phyloP scores from a whole-genome alignment of 1,140 invertebrate genomes.

The Pogonomyrmex barbatus region DNA sequence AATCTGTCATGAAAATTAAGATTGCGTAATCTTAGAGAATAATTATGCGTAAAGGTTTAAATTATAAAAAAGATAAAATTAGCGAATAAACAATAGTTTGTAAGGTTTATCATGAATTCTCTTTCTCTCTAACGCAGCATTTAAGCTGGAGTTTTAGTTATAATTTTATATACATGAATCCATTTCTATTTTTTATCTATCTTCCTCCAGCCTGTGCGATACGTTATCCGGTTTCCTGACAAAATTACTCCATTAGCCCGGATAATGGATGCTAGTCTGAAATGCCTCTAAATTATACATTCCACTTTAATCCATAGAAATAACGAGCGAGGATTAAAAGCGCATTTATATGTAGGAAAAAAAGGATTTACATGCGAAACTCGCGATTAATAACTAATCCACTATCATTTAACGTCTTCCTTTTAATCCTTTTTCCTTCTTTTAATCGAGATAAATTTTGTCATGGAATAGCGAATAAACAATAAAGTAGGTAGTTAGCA shows the following conservation, averaged over 20 bases:
- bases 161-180: slow-evolving; percentile 34
- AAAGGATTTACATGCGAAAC: neutral
- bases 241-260: slow-evolving; percentile 28
- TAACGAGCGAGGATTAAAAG: slow-evolving; percentile 23
- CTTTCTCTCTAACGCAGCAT: neutral
- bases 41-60: neutral
- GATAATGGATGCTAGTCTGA: slow-evolving; percentile 22
- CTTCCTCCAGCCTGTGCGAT: neutral
- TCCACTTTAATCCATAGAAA: slow-evolving; percentile 33
- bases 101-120: neutral
- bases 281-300: slow-evolving; percentile 42
- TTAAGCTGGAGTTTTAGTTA: neutral
- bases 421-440: neutral
- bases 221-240: slow-evolving; percentile 2
- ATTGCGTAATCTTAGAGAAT: neutral
- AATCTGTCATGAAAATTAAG: neutral
- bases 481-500: neutral
- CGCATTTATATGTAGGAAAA: slow-evolving; percentile 31
- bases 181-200: slow-evolving; percentile 25
- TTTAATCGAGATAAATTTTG: neutral
- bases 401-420: neutral
- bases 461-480: neutral
- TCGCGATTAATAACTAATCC: slow-evolving; percentile 14
- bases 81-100: neutral
- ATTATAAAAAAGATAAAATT: slow-evolving; percentile 11